Evolutionary conservation across 2,888 invertebrate genomes (phyloP), one percentile per base, ranked within the genome.

Genomic region (Noctua janthe): DNA sequence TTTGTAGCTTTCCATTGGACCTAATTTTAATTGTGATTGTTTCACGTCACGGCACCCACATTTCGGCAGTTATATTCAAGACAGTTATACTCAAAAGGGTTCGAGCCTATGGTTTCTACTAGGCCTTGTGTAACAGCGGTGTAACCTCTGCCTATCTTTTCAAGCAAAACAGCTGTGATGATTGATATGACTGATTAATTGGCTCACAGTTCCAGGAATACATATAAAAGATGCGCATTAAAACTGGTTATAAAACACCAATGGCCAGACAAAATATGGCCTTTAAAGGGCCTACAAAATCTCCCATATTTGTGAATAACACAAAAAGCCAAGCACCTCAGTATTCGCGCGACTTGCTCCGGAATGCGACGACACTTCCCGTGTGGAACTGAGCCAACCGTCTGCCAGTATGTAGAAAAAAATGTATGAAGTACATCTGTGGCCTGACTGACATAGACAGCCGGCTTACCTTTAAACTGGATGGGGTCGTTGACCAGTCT

Each of bases 371-470:
- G 78, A 86, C 82, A 85, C 89, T 90, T 88, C 90, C 89, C 80
- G 78, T 85, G 82, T 90, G 90, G 90, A 90, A 90, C 90, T 49
- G 85, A 85, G 90, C 90, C 91, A 90, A 90, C 72, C 59, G 84
- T 81, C 83, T 81, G 82, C 78, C 71, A 83, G 79, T 78, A 81
- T 79, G 76, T 69, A 47, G n/a, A 87, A 88, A 90, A 89, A 89
- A 90, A 84, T 83, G 59, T 84, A 79, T 78, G 67, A 85, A 88
- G 78, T 85, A 87, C 78, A 74, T 86, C 74, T 84, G 72, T 49
- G 74, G 70, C 71, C 64, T 85, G 81, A 89, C 74, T 84, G 89
- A 74, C 85, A 75, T 83, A 83, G 89, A 87, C 88, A 85, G 85
- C 79, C 80, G 88, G 35, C 75, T 83, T 87, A 86, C 80, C 87